Percentiles rank a stretch among this genome's conserved stretches.
These are phyloP conservation scores for Lutraria rhynchaena DNA, from an alignment of 1,140 invertebrate species.

Conservation along the genomic window DNA sequence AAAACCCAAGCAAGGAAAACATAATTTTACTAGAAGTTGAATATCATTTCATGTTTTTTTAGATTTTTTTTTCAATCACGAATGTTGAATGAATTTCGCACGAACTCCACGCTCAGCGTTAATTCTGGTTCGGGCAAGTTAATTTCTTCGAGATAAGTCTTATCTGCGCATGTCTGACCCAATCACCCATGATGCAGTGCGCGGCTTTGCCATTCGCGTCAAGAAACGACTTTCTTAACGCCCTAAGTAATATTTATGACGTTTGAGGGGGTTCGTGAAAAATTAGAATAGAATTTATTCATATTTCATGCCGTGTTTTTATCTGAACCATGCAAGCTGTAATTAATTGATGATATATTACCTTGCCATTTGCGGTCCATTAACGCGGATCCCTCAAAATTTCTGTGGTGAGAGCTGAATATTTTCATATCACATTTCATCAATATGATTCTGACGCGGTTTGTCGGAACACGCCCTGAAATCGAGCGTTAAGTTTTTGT, in stretches of 20 bases:
- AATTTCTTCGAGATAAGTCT: slow-evolving; percentile 11
- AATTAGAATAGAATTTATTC: slow-evolving; percentile 59
- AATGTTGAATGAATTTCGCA: too few species aligned
- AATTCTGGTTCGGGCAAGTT: background rate
- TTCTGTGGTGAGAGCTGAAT: too few species aligned
- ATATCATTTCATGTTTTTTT: too few species aligned
- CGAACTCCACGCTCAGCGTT: too few species aligned
- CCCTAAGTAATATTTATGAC: slow-evolving; percentile 56
- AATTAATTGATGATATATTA: slow-evolving; percentile 59
- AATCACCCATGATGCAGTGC: slow-evolving; percentile 57
- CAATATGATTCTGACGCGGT: too few species aligned
- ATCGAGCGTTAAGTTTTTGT: too few species aligned
- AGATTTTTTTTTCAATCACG: too few species aligned
- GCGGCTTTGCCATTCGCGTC: slow-evolving; percentile 33
- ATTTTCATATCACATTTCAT: too few species aligned
- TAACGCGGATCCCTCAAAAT: too few species aligned
- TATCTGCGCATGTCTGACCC: slow-evolving; percentile 56
- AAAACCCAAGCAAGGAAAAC: too few species aligned
- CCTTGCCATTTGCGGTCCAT: slow-evolving; percentile 17
- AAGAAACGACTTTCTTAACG: slow-evolving; percentile 43
- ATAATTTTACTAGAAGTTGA: too few species aligned
- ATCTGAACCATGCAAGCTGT: slow-evolving; percentile 43
- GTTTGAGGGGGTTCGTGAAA: slow-evolving; percentile 4
- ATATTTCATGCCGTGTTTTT: slow-evolving; percentile 56
- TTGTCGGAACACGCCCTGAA: too few species aligned